Evolutionary conservation across 2,113 vertebrate species (phyloP).

Genomic region (Heterocephalus glaber): DNA sequence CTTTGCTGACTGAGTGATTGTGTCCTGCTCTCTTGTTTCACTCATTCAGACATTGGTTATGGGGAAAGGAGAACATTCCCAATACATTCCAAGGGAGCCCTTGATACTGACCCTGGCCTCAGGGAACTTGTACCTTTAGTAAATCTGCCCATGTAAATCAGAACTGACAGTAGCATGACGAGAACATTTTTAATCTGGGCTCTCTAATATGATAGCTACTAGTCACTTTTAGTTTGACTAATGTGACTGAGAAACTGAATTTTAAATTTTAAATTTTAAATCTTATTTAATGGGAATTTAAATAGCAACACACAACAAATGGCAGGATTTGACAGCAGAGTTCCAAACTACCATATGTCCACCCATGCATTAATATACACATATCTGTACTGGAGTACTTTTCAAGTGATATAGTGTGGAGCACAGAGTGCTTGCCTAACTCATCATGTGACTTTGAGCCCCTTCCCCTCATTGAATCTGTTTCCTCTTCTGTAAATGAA

Average conservation of each 20-base stretch:
- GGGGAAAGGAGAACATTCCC: neutral
- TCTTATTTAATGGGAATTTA: conserved; percentile 19
- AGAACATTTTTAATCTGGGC: neutral
- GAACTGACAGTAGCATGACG: neutral
- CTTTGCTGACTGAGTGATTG: neutral
- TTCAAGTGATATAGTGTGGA: neutral
- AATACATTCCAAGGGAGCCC: neutral
- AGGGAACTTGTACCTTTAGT: neutral
- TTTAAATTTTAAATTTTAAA: conserved; percentile 40
- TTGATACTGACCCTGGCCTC: neutral
- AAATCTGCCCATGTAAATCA: neutral
- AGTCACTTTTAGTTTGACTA: neutral
- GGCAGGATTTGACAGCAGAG: neutral
- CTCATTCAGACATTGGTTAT: neutral
- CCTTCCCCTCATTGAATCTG: neutral
- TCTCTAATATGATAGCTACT: neutral
- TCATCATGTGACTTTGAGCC: neutral
- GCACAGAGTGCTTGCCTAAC: neutral
- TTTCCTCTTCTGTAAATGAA: neutral
- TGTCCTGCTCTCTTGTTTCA: neutral
- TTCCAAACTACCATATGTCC: neutral
- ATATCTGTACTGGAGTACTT: neutral
- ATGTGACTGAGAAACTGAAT: neutral
- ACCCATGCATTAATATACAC: neutral
- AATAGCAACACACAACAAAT: neutral